Percentiles rank a stretch among this genome's conserved stretches.
phyloP scores from a whole-genome alignment of 2,797 vertebrate species.

The Pyrocephalus nanus region DNA sequence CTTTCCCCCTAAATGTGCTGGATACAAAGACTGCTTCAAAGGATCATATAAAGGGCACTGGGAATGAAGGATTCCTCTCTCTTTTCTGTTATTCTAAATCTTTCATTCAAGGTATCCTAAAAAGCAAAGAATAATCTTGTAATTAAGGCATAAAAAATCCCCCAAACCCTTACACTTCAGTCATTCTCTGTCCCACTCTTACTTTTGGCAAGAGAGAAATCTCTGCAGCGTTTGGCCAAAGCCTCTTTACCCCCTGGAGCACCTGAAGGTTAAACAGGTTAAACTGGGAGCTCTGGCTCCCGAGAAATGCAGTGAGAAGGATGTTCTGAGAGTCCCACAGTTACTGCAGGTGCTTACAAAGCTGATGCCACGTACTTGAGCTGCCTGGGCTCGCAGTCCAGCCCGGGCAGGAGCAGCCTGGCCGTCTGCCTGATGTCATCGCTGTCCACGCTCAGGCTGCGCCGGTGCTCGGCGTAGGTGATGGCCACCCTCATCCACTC shows the following conservation, averaged over 20 bases:
- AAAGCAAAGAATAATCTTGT: not conserved
- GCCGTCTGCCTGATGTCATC: conserved; percentile 95
- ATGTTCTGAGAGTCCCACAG: fast-evolving
- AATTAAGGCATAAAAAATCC: not conserved
- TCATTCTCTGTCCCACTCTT: not conserved
- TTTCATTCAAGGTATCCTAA: not conserved
- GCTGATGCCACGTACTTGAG: conserved; percentile 83
- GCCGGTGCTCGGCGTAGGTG: conserved; percentile 94
- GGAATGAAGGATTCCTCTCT: not conserved
- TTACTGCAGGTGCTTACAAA: not conserved
- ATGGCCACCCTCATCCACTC: conserved; percentile 99
- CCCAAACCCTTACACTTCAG: not conserved
- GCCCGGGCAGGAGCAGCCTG: conserved; percentile 89
- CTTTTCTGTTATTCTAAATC: not conserved
- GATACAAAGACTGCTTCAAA: not conserved
- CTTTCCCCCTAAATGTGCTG: not conserved
- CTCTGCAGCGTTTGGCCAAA: not conserved
- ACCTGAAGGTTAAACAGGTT: fast-evolving
- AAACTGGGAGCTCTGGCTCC: not conserved
- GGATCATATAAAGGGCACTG: not conserved
- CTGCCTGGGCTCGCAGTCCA: conserved; percentile 96
- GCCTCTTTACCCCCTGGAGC: not conserved
- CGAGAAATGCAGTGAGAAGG: fast-evolving
- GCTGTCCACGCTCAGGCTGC: conserved; percentile 92
- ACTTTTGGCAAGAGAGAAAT: not conserved